Evolutionary conservation across 2,888 invertebrate species (phyloP), one percentile per base, ranked within the genome.

Genomic region (Plebejus argus): DNA sequence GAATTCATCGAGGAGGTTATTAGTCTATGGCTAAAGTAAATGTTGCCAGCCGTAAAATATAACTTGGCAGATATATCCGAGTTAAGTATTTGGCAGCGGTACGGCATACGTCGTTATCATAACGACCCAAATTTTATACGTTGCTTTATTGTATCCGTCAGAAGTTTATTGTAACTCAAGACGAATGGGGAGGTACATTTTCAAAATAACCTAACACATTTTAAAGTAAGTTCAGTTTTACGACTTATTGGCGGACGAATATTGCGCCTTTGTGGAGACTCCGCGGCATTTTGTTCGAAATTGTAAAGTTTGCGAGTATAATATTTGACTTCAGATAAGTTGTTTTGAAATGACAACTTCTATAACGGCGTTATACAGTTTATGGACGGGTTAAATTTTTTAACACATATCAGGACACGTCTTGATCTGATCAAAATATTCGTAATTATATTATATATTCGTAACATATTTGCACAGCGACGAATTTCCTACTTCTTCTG

Each of bases 111-210:
- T 79, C 78, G 79, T 80, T 79, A 78, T 78, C 28, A 66, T 74
- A 80, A 79, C 78, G 80, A 79, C 70, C 77, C 77, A 76, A 80
- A 79, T 78, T 79, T 80, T 79, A 78, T 78, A 77, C 45, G 58
- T 39, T 45, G 53, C 72, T 72, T 77, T 74, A 72, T 72, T 71
- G 58, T 71, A 70, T 70, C 71, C 58, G 72, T 77, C 72, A 72
- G 39, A 77, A 77, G 58, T 77, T 77, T 77, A 77, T 74, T 77
- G 77, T 72, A 61, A 39, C 72, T 35, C n/a, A 58, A 58, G 45
- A 76, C 23, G 76, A 76, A 66, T 15, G 66, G 28, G 28, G 28
- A 12, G 66, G 66, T 66, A 66, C 28, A 66, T 66, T 66, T 66
- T 66, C 66, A 66, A 66, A 66, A 66, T 66, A 66, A 66, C 28